phyloP scores from a whole-genome alignment of 1,140 invertebrate genomes.

The Brachionus manjavacas region DNA sequence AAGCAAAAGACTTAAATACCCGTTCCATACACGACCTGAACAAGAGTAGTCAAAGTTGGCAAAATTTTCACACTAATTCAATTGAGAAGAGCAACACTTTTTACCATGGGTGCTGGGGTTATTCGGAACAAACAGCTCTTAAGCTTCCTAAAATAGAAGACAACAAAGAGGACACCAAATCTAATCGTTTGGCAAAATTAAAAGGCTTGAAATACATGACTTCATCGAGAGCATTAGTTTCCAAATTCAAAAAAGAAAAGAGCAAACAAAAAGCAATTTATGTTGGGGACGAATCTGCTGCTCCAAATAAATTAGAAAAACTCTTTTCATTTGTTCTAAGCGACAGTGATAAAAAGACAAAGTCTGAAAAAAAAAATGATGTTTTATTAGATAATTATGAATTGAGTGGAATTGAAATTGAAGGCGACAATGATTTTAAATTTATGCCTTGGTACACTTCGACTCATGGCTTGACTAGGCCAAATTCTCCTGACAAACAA shows the following conservation, averaged over 20 bases:
- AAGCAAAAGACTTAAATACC: conserved; percentile 59
- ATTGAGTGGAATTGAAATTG: background rate
- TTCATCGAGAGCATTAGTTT: background rate
- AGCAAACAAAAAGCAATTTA: background rate
- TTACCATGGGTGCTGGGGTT: background rate
- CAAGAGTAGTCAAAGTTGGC: background rate
- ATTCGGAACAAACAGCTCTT: background rate
- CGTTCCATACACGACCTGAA: conserved; percentile 43
- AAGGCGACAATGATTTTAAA: background rate
- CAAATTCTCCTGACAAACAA: conserved; percentile 56
- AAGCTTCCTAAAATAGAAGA: background rate
- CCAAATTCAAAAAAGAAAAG: background rate
- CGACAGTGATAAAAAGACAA: background rate
- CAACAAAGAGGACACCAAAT: background rate
- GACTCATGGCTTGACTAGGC: conserved; percentile 46
- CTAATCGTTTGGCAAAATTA: background rate
- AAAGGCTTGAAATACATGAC: conserved; percentile 37
- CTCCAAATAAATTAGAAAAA: background rate
- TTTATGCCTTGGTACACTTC: conserved; percentile 4
- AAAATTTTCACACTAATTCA: background rate
- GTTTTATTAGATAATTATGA: background rate
- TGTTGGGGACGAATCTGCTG: background rate
- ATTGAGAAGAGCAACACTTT: background rate
- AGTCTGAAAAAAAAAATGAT: background rate
- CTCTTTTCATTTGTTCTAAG: background rate